Evolutionary conservation across 2,113 vertebrate genomes (phyloP), one percentile per base, ranked within the genome.

Genomic region (Chaenocephalus aceratus): DNA sequence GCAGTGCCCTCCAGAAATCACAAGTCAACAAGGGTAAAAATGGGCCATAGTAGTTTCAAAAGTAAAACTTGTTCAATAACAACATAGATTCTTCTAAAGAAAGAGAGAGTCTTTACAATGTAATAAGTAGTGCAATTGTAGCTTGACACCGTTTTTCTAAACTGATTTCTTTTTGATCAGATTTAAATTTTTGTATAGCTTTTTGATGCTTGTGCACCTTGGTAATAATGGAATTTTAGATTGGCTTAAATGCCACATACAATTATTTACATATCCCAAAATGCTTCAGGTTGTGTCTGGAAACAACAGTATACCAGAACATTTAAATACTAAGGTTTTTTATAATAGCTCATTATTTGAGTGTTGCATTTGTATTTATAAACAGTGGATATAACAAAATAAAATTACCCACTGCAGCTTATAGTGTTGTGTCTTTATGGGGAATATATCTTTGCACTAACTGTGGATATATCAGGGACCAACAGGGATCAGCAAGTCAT

Each of bases 401-500:
- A 58, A 48, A 72, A 58, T 26, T 11, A 12, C 54, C 44, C 59
- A 12, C 21, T 51, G 65, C 60, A 15, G 75, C 18, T 14, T 16
- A 23, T 60, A 60, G 69, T 54, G 51, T 75, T 76, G 57, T 58
- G 36, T 63, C 10, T 64, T 21, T 41, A 6, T 60, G 36, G 10
- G 45, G 15, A 16, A n/a, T 45, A n/a, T 44, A 10, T 54, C 44
- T 23, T 23, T 59, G 67, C 57, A 6, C 36, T 60, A 65, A 76
- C 58, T 41, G 45, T 48, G 51, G 77, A 61, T 70, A 65, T 77
- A 85, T 72, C 30, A 23, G 56, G 36, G 64, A 34, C 53, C 30
- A n/a, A 16, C 16, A 60, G 14, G 60, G 58, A 68, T 64, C 72
- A 69, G 51, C 52, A 63, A 80, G 41, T 65, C 69, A 78, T 78